These are phyloP conservation scores for Melanotus villosus DNA, from an alignment of 2,888 invertebrate genomes.

Conservation along the genomic window DNA sequence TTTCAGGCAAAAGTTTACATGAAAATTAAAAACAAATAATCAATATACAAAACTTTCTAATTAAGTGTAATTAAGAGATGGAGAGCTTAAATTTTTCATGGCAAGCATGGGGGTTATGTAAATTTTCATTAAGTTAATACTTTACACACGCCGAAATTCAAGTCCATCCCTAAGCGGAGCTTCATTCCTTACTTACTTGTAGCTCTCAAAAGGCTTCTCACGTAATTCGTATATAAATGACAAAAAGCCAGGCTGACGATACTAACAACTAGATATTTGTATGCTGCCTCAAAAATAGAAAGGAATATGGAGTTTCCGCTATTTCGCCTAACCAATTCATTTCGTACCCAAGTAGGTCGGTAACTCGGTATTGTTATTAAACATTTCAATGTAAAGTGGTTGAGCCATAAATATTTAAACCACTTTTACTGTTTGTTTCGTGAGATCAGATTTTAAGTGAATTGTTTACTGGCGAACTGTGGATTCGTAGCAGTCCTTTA, in stretches of 20 bases:
- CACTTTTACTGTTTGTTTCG: neutral
- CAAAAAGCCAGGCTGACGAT: neutral
- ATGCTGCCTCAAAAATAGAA: neutral
- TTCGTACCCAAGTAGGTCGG: neutral
- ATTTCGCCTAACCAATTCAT: neutral
- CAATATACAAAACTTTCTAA: no score
- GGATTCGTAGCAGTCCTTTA: neutral
- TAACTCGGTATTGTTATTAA: neutral
- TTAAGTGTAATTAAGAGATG: no score
- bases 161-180: no score
- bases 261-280: neutral
- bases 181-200: no score
- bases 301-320: neutral
- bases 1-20: no score
- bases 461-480: neutral
- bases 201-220: neutral
- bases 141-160: no score
- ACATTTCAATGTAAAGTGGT: neutral
- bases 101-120: no score
- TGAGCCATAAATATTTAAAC: no score
- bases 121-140: no score
- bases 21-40: no score
- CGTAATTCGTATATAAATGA: slow-evolving; percentile 5
- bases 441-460: neutral
- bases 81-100: no score